Percentiles rank a stretch among this genome's conserved stretches.
Evolutionary conservation across 2,797 vertebrate species (phyloP).

Genomic region (Enteromius viviparus): DNA sequence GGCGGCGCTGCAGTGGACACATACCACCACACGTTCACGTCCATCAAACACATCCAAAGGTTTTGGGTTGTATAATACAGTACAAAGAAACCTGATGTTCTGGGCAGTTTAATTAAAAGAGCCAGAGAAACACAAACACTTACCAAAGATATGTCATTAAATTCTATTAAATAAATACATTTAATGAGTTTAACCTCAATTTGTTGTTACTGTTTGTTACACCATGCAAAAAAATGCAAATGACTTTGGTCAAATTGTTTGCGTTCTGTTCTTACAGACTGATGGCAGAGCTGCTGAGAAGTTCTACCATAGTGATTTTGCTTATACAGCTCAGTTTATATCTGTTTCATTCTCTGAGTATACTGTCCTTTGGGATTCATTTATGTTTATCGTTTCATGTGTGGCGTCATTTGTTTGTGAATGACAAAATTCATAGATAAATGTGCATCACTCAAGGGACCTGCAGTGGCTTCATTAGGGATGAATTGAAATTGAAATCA

Average conservation of each 20-base stretch:
- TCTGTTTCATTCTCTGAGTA: background rate
- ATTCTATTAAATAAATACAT: background rate
- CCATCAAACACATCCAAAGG: background rate
- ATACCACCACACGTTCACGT: too few species aligned
- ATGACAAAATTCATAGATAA: background rate
- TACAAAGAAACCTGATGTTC: background rate
- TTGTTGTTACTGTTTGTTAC: background rate
- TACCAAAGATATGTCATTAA: background rate
- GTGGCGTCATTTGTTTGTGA: background rate
- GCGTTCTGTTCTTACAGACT: background rate
- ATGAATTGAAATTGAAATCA: background rate
- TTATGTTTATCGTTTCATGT: background rate
- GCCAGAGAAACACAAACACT: background rate
- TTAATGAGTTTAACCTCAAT: background rate
- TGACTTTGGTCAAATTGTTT: background rate
- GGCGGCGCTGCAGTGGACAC: too few species aligned
- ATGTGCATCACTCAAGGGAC: background rate
- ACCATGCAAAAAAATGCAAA: background rate
- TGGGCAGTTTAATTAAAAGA: background rate
- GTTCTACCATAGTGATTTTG: background rate
- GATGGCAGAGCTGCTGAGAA: background rate
- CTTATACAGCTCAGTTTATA: background rate
- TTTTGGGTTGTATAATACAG: background rate
- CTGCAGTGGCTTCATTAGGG: background rate
- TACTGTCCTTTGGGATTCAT: background rate